Conservation (phyloP, 2,888 invertebrate species). For the Pecten maximus region DNA sequence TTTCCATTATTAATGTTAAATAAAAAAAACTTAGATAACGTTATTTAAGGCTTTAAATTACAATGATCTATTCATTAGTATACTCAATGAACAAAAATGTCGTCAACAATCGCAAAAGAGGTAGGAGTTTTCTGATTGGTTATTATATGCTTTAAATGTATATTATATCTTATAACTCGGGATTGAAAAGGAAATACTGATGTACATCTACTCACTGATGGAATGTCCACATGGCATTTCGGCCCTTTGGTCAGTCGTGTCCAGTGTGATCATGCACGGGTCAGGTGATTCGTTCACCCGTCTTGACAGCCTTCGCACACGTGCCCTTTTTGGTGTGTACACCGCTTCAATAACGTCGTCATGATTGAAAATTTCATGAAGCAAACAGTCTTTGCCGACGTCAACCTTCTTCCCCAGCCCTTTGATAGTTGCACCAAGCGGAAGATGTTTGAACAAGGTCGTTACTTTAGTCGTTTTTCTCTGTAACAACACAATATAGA, state of each 20-base stretch:
- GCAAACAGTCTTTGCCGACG: background rate
- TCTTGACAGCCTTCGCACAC: background rate
- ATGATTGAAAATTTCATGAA: background rate
- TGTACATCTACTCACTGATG: background rate
- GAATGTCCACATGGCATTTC: conserved; percentile 15
- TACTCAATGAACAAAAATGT: too few relatives aligned
- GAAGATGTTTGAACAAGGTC: background rate
- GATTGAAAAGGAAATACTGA: too few relatives aligned
- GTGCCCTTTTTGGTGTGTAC: background rate
- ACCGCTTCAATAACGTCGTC: background rate
- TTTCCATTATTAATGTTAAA: too few relatives aligned
- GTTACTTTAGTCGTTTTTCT: background rate
- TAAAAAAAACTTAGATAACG: too few relatives aligned
- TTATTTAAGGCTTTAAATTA: too few relatives aligned
- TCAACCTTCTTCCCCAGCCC: background rate
- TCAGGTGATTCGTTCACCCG: background rate
- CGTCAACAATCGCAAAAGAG: too few relatives aligned
- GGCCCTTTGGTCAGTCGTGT: background rate
- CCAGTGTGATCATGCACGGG: background rate
- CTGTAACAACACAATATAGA: background rate
- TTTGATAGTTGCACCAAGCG: background rate
- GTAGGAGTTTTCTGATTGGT: too few relatives aligned
- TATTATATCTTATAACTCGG: too few relatives aligned
- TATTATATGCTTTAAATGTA: too few relatives aligned
- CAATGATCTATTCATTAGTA: too few relatives aligned